Evolutionary conservation across 2,888 invertebrate species (phyloP).

Genomic region (Lasius platythorax): DNA sequence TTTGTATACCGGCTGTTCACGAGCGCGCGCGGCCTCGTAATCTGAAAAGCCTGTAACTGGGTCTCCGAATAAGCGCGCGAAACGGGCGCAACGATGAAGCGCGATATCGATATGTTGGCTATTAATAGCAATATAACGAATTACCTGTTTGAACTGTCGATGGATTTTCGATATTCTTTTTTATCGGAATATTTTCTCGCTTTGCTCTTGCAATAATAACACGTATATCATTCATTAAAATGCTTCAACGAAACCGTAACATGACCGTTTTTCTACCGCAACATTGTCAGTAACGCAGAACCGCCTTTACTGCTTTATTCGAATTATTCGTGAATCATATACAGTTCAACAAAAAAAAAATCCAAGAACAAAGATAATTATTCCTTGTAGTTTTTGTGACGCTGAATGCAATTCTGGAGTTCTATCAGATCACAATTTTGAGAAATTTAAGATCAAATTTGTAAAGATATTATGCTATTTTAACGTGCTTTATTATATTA

Average conservation of each 20-base stretch:
- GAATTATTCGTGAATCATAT: not conserved
- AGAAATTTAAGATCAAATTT: not conserved
- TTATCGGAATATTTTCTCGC: conserved; percentile 49
- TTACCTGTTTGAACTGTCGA: conserved; percentile 43
- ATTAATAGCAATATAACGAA: conserved; percentile 54
- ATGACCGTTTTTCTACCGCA: not conserved
- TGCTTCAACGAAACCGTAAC: conserved; percentile 24
- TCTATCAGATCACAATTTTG: not conserved
- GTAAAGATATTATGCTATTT: not conserved
- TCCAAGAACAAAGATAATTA: not conserved
- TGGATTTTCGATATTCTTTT: conserved; percentile 56
- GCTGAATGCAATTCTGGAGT: not conserved
- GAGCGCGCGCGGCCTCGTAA: conserved; percentile 15
- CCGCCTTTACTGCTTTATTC: not conserved
- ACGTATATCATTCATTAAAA: conserved; percentile 18
- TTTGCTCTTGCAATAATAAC: conserved; percentile 36
- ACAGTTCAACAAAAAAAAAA: not conserved
- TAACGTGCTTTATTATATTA: not conserved
- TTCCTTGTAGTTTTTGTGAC: not conserved
- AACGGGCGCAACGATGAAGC: conserved; percentile 50
- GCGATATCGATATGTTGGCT: conserved; percentile 45
- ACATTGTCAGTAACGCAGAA: conserved; percentile 1
- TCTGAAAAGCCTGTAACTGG: conserved; percentile 42
- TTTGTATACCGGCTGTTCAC: not conserved
- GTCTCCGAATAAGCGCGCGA: conserved; percentile 46